Percentiles rank a stretch among this genome's conserved stretches.
phyloP scores from a whole-genome alignment of 2,113 vertebrate genomes.

The Cynocephalus volans region DNA sequence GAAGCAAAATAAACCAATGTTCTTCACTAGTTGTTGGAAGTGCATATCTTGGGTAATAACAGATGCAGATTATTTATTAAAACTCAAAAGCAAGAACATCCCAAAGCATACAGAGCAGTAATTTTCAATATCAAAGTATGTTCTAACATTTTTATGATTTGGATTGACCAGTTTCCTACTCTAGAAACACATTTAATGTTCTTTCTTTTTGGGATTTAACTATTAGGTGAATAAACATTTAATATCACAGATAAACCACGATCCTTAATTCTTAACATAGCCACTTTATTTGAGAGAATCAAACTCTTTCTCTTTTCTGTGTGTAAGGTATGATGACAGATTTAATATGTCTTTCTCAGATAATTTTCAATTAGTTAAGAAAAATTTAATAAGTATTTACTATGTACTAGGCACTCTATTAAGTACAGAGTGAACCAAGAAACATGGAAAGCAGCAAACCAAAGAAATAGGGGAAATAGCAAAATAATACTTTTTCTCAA shows the following conservation, averaged over 20 bases:
- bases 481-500: constrained; percentile 47
- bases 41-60: neutral
- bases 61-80: neutral
- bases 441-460: neutral
- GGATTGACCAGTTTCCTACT: neutral
- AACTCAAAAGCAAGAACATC: constrained; percentile 3
- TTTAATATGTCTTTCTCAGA: neutral
- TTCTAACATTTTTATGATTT: constrained; percentile 17
- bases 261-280: constrained; percentile 27
- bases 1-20: neutral
- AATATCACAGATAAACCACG: neutral
- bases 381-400: neutral
- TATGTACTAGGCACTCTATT: neutral
- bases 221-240: neutral
- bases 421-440: neutral
- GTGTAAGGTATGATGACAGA: neutral
- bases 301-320: constrained; percentile 68
- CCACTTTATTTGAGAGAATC: constrained; percentile 3
- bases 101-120: neutral
- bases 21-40: neutral
- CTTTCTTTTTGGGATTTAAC: constrained; percentile 10
- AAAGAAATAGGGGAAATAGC: constrained; percentile 29
- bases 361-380: neutral
- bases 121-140: neutral
- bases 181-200: neutral